Evolutionary conservation across 2,888 invertebrate genomes (phyloP), one percentile per base, ranked within the genome.

Genomic region (Portevinia maculata): DNA sequence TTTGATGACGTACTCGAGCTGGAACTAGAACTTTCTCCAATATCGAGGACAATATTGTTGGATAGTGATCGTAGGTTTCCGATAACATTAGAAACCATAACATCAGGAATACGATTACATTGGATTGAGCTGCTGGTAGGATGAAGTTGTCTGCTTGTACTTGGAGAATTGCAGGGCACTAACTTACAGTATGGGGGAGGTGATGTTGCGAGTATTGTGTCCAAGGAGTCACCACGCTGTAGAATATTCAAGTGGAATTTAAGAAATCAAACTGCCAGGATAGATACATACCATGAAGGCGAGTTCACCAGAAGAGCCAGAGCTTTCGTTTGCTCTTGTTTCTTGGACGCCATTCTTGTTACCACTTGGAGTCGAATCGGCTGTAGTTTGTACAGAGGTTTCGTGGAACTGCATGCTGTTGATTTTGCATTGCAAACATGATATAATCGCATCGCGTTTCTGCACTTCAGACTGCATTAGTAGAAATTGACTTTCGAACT

Each of bases 401-500:
- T 84, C 55, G 65, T 85, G 85, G 19, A 84, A 67, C 65, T 89
- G 88, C 94, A 85, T 95, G 88, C 88, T 95, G 93, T 88, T 93
- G 92, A 86, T 95, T 95, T 87, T 95, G 92, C 85, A 92, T 92
- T 95, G 95, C 41, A 97, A 92, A 88, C 96, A 94, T 60, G 92
- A 93, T 86, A 97, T 97, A 76, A 96, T 94, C 87, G 95, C 95
- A 88, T 97, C 96, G 37, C 96, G 93, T 87, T 94, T 94, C 32
- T 93, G 92, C n/a, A 97, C 94, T 90, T 97, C 97, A 79, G 94
- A 93, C 90, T 96, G 96, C 89, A 97, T 91, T 84, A 93, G 94
- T 75, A 94, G 93, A 88, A 96, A 95, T 73, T 95, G 93, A 85
- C 93, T 93, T 87, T 94, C 94, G 89, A 94, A 94, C 89, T 94